Conservation (phyloP, 2,888 invertebrate species). For the Formica aserva region DNA sequence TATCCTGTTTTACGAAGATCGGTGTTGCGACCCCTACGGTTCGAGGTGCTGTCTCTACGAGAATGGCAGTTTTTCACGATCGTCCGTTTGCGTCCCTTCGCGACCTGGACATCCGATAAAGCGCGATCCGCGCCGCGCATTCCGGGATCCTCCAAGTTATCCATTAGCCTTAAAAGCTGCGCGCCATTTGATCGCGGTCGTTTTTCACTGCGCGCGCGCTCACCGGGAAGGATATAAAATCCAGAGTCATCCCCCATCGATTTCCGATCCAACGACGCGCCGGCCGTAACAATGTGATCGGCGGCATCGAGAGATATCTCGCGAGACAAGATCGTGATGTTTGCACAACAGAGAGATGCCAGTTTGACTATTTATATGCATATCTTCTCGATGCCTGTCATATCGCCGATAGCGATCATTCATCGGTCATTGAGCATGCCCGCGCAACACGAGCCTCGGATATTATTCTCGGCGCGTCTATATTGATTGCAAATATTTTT, state of each 20-base stretch:
- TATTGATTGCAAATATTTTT: conserved; percentile 69
- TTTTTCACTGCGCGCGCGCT: conserved; percentile 44
- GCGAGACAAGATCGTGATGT: conserved; percentile 55
- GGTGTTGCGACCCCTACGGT: neutral
- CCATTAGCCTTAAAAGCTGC: conserved; percentile 56
- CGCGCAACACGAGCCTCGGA: conserved; percentile 57
- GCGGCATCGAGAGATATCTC: conserved; percentile 57
- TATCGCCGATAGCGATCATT: conserved; percentile 65
- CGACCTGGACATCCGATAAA: conserved; percentile 50
- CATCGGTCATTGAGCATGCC: conserved; percentile 67
- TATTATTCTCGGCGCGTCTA: conserved; percentile 53
- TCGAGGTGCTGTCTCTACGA: conserved; percentile 5
- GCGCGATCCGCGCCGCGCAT: conserved; percentile 47
- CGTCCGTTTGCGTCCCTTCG: conserved; percentile 45
- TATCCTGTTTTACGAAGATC: conserved; percentile 52
- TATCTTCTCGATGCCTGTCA: conserved; percentile 63
- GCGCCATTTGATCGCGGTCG: conserved; percentile 52
- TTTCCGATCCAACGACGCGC: conserved; percentile 52
- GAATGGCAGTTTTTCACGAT: conserved; percentile 43
- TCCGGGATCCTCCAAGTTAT: conserved; percentile 51
- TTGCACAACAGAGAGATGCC: conserved; percentile 44
- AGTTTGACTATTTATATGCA: conserved; percentile 66
- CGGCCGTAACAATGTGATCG: conserved; percentile 58
- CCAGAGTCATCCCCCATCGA: conserved; percentile 59
- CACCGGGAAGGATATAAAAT: conserved; percentile 40